Evolutionary conservation across 2,113 vertebrate species (phyloP).

Genomic region (Sterna hirundo): DNA sequence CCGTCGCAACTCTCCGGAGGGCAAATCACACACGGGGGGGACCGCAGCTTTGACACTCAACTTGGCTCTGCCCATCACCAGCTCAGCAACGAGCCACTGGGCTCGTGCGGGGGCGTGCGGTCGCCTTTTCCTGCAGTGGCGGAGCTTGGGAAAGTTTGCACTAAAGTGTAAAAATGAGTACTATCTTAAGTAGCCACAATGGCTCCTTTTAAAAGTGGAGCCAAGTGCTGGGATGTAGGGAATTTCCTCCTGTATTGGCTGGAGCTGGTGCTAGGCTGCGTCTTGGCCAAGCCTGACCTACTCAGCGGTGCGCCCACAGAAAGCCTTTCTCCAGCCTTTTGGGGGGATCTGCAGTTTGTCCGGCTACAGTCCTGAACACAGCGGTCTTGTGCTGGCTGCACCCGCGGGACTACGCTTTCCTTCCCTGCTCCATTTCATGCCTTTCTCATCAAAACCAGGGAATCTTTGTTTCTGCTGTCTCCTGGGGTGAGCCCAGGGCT

Average conservation of each 20-base stretch:
- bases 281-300: background rate
- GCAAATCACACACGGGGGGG: background rate
- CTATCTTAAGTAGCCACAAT: background rate
- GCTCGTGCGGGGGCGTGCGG: background rate
- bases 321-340: background rate
- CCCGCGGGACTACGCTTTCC: rapidly evolving
- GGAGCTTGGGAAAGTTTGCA: background rate
- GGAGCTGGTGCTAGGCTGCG: background rate
- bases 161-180: background rate
- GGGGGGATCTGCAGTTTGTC: background rate
- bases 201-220: background rate
- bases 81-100: background rate
- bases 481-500: background rate
- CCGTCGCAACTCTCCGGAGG: background rate
- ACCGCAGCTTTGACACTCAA: background rate
- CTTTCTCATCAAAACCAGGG: background rate
- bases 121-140: background rate
- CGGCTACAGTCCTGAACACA: background rate
- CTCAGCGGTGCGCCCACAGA: background rate
- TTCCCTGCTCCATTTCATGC: background rate
- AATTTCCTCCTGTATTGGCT: background rate
- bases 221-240: background rate
- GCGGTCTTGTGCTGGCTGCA: background rate
- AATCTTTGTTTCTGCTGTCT: background rate
- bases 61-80: background rate